A percentile compares a stretch with the other conserved stretches of the same genome.
These are phyloP conservation scores for Drosophila putrida DNA, from an alignment of 2,888 invertebrate species.

Conservation along the genomic window DNA sequence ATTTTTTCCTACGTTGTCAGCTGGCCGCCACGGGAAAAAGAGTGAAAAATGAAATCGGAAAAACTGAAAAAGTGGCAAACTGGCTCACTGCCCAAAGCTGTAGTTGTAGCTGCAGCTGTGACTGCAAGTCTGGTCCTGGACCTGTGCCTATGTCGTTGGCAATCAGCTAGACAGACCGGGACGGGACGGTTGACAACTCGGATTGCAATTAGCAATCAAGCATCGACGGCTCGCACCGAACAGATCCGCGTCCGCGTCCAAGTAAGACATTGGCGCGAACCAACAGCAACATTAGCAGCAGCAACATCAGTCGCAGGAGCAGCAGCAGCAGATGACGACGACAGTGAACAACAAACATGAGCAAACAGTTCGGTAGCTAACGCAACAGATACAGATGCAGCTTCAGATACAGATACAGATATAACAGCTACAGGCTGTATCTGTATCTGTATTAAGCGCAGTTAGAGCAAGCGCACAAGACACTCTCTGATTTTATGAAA, in stretches of 20 bases:
- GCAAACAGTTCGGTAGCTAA: constrained; percentile 59
- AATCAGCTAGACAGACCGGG: constrained; percentile 55
- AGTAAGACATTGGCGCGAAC: constrained; percentile 64
- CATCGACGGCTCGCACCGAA: constrained; percentile 53
- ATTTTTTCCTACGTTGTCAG: constrained; percentile 33
- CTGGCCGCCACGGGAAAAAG: constrained; percentile 3
- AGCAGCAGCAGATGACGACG: constrained; percentile 17
- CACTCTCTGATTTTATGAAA: constrained; percentile 73
- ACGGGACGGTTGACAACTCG: constrained; percentile 45
- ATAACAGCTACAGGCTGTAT: constrained; percentile 18
- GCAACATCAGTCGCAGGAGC: constrained; percentile 37
- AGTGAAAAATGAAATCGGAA: constrained; percentile 19
- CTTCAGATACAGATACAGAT: constrained; percentile 25
- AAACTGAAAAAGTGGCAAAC: constrained; percentile 49
- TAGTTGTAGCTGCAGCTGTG: constrained; percentile 4
- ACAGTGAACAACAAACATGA: constrained; percentile 53
- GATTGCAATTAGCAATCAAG: constrained; percentile 78
- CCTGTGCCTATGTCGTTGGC: constrained; percentile 42
- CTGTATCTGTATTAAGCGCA: constrained; percentile 50
- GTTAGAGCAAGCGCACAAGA: constrained; percentile 57
- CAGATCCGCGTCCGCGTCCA: constrained; percentile 23
- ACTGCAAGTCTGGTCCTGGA: constrained; percentile 12
- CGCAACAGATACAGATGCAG: constrained; percentile 53
- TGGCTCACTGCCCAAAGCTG: constrained; percentile 40
- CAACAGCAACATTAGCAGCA: constrained; percentile 26